Conservation (phyloP, 1,140 invertebrate genomes). For the Lepidotrigona ventralis region DNA sequence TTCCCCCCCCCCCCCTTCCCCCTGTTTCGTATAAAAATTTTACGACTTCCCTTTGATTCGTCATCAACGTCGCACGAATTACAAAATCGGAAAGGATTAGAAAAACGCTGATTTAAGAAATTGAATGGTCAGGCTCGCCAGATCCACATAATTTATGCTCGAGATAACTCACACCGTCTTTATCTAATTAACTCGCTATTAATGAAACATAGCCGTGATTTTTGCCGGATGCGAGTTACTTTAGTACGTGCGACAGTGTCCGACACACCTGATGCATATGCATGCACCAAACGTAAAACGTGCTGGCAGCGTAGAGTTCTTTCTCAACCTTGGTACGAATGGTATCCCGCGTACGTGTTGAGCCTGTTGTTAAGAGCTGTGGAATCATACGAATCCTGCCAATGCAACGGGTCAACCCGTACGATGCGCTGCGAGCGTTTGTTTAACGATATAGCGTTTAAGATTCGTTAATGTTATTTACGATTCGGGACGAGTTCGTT, state of each 20-base stretch:
- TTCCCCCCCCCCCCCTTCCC: no score
- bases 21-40: background rate
- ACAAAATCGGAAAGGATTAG: background rate
- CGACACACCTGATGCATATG: conserved; percentile 52
- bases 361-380: conserved; percentile 35
- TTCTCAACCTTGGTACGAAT: conserved; percentile 47
- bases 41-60: background rate
- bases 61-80: background rate
- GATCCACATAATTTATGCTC: background rate
- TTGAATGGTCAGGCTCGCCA: background rate
- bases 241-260: conserved; percentile 45
- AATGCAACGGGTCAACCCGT: conserved; percentile 21
- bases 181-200: background rate
- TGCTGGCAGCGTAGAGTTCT: conserved; percentile 40
- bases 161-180: background rate
- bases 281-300: conserved; percentile 45
- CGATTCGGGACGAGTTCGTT: conserved; percentile 32
- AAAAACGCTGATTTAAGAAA: background rate
- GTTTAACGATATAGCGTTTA: conserved; percentile 54
- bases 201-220: background rate
- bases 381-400: conserved; percentile 29
- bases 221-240: conserved; percentile 8
- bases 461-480: conserved; percentile 55
- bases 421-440: conserved; percentile 30
- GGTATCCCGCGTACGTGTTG: conserved; percentile 51